phyloP scores from a whole-genome alignment of 2,797 vertebrate species.

The Chrysocyon brachyurus region DNA sequence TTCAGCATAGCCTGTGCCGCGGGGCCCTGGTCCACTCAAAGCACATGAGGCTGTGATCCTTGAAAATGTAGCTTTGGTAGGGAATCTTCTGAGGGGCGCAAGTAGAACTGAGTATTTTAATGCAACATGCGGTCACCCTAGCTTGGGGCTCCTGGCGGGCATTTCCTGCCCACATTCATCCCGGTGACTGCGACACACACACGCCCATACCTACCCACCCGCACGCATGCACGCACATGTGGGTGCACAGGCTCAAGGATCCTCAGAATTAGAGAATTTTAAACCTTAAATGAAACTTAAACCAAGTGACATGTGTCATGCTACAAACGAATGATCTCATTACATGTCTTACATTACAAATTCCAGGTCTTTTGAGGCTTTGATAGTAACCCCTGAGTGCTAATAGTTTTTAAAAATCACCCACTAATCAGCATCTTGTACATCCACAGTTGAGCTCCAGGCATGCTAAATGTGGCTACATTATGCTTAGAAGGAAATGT shows the following conservation, averaged over 20 bases:
- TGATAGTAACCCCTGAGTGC: background rate
- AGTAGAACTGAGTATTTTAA: conserved; percentile 7
- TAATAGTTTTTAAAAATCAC: conserved; percentile 24
- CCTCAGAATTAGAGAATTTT: background rate
- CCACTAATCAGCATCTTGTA: background rate
- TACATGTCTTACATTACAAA: background rate
- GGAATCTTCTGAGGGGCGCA: background rate
- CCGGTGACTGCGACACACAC: background rate
- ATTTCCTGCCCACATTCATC: background rate
- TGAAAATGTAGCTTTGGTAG: conserved; percentile 5
- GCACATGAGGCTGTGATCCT: background rate
- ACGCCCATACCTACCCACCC: background rate
- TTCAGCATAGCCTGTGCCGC: background rate
- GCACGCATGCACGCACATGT: background rate
- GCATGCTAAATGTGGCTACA: background rate
- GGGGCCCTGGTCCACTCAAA: background rate
- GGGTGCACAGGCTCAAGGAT: background rate
- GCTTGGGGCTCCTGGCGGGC: background rate
- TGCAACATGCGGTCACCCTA: background rate
- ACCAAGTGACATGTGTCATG: background rate
- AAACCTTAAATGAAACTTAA: conserved; percentile 3
- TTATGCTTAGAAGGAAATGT: conserved; percentile 16
- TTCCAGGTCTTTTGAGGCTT: background rate
- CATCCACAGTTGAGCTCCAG: background rate
- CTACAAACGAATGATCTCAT: conserved; percentile 2